phyloP scores from a whole-genome alignment of 2,113 vertebrate species.

The Oreotrochilus melanogaster region DNA sequence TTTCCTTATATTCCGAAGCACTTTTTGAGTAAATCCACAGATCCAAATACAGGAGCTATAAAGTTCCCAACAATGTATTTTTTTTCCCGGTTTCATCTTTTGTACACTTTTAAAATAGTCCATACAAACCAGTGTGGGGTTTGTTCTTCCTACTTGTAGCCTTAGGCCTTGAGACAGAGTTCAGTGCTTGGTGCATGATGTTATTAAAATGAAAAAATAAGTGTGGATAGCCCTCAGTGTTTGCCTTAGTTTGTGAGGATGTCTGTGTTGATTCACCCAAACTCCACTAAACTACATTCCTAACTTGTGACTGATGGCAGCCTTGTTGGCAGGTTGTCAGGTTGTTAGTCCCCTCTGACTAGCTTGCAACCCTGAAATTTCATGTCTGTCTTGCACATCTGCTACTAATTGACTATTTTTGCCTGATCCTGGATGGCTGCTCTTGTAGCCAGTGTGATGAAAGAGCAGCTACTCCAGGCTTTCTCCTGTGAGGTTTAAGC shows the following conservation, averaged over 20 bases:
- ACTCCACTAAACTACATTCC: constrained; percentile 30
- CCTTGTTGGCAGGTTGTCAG: constrained; percentile 57
- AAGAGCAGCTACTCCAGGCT: neutral
- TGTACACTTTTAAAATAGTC: neutral
- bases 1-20: neutral
- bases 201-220: neutral
- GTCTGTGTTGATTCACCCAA: constrained; percentile 3
- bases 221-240: neutral
- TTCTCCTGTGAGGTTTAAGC: neutral
- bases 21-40: neutral
- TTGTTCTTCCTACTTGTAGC: neutral
- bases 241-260: constrained; percentile 1
- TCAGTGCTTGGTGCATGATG: neutral
- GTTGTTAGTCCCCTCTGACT: neutral
- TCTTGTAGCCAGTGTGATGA: neutral
- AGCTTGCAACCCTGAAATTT: neutral
- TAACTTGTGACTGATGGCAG: constrained; percentile 39
- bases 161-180: neutral
- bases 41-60: neutral
- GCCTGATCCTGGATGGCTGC: neutral
- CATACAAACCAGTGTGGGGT: neutral
- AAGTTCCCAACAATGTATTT: neutral
- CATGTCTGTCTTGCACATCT: neutral
- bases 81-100: neutral
- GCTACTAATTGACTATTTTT: neutral